Conservation (phyloP, 2,113 vertebrate species). For the Cephalopholis sonnerati region DNA sequence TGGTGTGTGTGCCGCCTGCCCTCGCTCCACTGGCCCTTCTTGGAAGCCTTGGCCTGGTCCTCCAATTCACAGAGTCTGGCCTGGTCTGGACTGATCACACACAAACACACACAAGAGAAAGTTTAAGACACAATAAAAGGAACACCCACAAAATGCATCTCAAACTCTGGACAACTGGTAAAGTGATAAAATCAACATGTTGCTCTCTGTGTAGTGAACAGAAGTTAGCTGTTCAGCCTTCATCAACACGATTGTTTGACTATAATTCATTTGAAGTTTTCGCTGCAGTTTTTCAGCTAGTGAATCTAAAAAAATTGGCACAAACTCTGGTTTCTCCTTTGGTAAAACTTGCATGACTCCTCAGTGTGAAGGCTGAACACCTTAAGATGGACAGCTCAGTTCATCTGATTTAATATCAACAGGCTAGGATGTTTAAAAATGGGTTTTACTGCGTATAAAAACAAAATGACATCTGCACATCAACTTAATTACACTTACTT, state of each 20-base stretch:
- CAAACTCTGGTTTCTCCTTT: background rate
- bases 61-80: constrained; percentile 93
- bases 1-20: constrained; percentile 90
- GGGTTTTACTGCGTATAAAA: background rate
- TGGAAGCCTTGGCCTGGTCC: constrained; percentile 91
- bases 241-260: background rate
- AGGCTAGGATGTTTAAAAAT: constrained; percentile 1
- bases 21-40: constrained; percentile 95
- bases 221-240: background rate
- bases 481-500: constrained; percentile 11
- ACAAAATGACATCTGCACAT: constrained; percentile 3
- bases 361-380: constrained; percentile 19
- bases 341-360: background rate
- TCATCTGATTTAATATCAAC: background rate
- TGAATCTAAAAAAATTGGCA: background rate
- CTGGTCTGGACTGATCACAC: constrained; percentile 90
- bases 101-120: constrained; percentile 9
- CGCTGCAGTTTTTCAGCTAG: background rate
- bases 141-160: constrained; percentile 1
- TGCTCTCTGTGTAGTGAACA: background rate
- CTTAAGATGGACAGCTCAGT: background rate
- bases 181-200: background rate
- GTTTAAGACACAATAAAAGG: constrained; percentile 13
- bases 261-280: background rate
- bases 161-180: constrained; percentile 6